Evolutionary conservation across 2,888 invertebrate species (phyloP).

Genomic region (Drosophila borborema): DNA sequence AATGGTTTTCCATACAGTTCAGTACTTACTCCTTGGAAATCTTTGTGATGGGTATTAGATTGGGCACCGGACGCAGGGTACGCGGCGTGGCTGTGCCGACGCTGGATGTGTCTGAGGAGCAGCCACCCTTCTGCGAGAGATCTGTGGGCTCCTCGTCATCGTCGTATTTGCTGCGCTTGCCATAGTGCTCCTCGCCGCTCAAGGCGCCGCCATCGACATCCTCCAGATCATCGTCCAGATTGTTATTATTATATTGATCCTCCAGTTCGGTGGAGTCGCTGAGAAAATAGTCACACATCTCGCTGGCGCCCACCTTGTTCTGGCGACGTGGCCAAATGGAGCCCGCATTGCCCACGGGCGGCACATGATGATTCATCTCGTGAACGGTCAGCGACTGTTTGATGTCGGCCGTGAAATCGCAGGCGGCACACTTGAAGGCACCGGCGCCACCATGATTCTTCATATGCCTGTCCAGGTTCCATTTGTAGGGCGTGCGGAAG

Average conservation of each 20-base stretch:
- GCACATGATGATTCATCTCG: slow-evolving; percentile 95
- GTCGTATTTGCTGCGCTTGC: slow-evolving; percentile 81
- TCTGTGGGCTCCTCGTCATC: slow-evolving; percentile 85
- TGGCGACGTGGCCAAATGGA: slow-evolving; percentile 88
- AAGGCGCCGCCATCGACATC: slow-evolving; percentile 57
- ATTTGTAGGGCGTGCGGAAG: slow-evolving; percentile 95
- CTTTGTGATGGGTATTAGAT: slow-evolving; percentile 89
- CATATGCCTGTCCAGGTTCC: slow-evolving; percentile 97
- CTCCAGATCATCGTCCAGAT: slow-evolving; percentile 83
- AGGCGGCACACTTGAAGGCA: slow-evolving; percentile 93
- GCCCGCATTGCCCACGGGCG: slow-evolving; percentile 89
- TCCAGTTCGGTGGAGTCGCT: slow-evolving; percentile 83
- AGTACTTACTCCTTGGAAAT: slow-evolving; percentile 71
- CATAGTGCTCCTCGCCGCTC: slow-evolving; percentile 72
- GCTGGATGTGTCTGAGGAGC: slow-evolving; percentile 83
- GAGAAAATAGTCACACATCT: slow-evolving; percentile 84
- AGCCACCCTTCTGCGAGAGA: slow-evolving; percentile 84
- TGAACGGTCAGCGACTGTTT: slow-evolving; percentile 96
- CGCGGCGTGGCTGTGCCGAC: slow-evolving; percentile 81
- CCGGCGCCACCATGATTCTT: slow-evolving; percentile 95
- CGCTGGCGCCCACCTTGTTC: slow-evolving; percentile 90
- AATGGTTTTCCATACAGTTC: not conserved
- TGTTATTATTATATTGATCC: slow-evolving; percentile 84
- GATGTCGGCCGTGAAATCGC: slow-evolving; percentile 96
- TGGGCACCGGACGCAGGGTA: slow-evolving; percentile 89